These are phyloP conservation scores for western clawed frog (Xenopus tropicalis) DNA, from an alignment of 2,113 vertebrate genomes.

Conservation along the genomic window UCB_Xtro_10.0 CM004444.2:127540001-127540500, in stretches of 20 bases:
- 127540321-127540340: conserved; percentile 82
- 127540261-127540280: conserved; percentile 93
- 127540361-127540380: conserved; percentile 66
- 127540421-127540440: no score
- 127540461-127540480: no score
- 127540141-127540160: conserved; percentile 99
- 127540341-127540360: conserved; percentile 74
- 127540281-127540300: conserved; percentile 77
- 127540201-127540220: conserved; percentile 99
- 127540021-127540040: conserved; percentile 21
- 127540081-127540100: conserved; percentile 86
- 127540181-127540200: conserved; percentile 96
- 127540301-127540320: conserved; percentile 82
- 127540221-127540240: conserved; percentile 93
- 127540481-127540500: no score
- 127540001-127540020: neutral
- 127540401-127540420: neutral
- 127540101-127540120: conserved; percentile 89
- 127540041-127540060: conserved; percentile 49
- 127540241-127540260: conserved; percentile 93
- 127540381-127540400: conserved; percentile 35
- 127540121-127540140: conserved; percentile 99
- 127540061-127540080: conserved; percentile 70
- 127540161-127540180: conserved; percentile 89
- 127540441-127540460: no score